Conservation (phyloP, 2,797 vertebrate species). For the Garrulus glandarius region DNA sequence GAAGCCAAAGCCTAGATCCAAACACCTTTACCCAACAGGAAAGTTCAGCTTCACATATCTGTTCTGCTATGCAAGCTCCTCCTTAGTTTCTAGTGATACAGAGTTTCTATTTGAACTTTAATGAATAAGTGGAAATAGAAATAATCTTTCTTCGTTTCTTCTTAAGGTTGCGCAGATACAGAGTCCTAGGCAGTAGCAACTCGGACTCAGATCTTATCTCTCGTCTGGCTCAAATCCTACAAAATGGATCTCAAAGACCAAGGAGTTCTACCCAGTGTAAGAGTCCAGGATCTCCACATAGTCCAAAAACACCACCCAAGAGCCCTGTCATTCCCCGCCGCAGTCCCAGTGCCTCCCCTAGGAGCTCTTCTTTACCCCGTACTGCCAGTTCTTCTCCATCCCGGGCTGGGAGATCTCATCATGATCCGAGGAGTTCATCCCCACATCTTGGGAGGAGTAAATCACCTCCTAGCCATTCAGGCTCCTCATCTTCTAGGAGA, state of each 20-base stretch:
- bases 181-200: conserved; percentile 89
- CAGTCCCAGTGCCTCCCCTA: conserved; percentile 93
- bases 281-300: conserved; percentile 82
- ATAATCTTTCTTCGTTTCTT: conserved; percentile 65
- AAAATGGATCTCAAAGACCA: conserved; percentile 82
- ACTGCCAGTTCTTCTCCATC: conserved; percentile 95
- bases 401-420: conserved; percentile 85
- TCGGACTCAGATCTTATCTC: conserved; percentile 94
- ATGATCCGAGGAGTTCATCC: conserved; percentile 83
- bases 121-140: conserved; percentile 2
- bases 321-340: conserved; percentile 89
- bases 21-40: not conserved
- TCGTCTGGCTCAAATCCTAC: conserved; percentile 94
- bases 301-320: conserved; percentile 86
- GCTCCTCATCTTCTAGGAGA: conserved; percentile 90
- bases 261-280: conserved; percentile 81
- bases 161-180: conserved; percentile 89
- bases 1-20: not conserved
- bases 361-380: conserved; percentile 93
- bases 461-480: conserved; percentile 94
- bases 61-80: not conserved
- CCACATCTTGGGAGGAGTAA: conserved; percentile 87
- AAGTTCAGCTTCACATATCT: not conserved
- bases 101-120: not conserved
- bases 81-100: not conserved